phyloP scores from a whole-genome alignment of 2,888 invertebrate species.

The Drosophila helvetica region DNA sequence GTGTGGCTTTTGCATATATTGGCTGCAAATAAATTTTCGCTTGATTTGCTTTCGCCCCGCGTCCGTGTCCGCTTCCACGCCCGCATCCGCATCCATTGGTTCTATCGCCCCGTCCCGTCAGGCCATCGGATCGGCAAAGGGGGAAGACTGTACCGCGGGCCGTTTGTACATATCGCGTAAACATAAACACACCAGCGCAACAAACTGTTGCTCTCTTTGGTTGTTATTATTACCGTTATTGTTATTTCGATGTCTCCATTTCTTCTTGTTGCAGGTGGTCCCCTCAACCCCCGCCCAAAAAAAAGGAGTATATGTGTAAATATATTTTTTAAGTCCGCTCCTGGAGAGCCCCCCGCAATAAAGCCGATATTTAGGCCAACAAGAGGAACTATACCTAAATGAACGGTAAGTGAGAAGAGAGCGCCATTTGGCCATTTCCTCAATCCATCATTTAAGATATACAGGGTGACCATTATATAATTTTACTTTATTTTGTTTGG shows the following conservation, averaged over 20 bases:
- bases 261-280: conserved; percentile 60
- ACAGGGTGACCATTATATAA: conserved; percentile 26
- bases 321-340: conserved; percentile 39
- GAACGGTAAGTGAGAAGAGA: conserved; percentile 28
- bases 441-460: conserved; percentile 26
- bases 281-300: conserved; percentile 6
- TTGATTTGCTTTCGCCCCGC: conserved; percentile 62
- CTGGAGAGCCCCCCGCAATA: conserved; percentile 38
- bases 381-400: conserved; percentile 21
- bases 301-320: conserved; percentile 25
- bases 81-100: conserved; percentile 10
- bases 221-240: conserved; percentile 42
- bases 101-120: conserved; percentile 11
- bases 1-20: conserved; percentile 69
- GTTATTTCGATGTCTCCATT: conserved; percentile 52
- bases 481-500: neutral
- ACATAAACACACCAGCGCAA: conserved; percentile 73
- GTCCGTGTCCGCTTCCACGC: conserved; percentile 22
- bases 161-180: conserved; percentile 78
- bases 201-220: conserved; percentile 73
- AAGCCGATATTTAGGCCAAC: conserved; percentile 25
- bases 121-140: conserved; percentile 34
- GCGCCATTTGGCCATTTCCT: neutral
- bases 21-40: conserved; percentile 74
- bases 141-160: conserved; percentile 72